Conservation (phyloP, 2,113 vertebrate species). For the Hucho hucho region DNA sequence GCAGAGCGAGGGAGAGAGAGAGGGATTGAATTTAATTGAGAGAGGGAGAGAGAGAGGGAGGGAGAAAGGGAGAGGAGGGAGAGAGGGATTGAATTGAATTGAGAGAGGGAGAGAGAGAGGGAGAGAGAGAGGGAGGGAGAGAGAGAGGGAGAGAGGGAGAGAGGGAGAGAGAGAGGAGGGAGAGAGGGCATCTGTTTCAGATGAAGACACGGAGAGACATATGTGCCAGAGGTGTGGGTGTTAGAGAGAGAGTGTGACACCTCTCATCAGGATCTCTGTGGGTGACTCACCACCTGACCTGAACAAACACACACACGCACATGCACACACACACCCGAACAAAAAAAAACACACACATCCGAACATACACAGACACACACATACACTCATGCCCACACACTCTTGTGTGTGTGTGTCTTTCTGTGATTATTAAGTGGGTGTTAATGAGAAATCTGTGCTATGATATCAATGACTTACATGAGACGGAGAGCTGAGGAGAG, state of each 20-base stretch:
- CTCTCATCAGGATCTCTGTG: constrained; percentile 31
- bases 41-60: not conserved
- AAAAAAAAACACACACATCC: not conserved
- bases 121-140: not conserved
- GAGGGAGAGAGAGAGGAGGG: constrained; percentile 2
- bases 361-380: not conserved
- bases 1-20: not conserved
- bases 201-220: constrained; percentile 33
- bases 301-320: constrained; percentile 4
- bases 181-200: constrained; percentile 19
- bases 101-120: not conserved
- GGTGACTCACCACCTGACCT: constrained; percentile 46
- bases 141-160: not conserved
- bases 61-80: not conserved
- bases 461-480: constrained; percentile 49
- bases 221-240: constrained; percentile 34
- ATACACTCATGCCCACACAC: not conserved
- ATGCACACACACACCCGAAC: constrained; percentile 1
- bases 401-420: constrained; percentile 37
- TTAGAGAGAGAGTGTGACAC: constrained; percentile 37
- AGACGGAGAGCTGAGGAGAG: not conserved
- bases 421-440: constrained; percentile 56
- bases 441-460: constrained; percentile 61
- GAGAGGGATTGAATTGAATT: too few species aligned
- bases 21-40: not conserved